Evolutionary conservation across 2,113 vertebrate genomes (phyloP), one percentile per base, ranked within the genome.

Genomic region (Phaethon lepturus): DNA sequence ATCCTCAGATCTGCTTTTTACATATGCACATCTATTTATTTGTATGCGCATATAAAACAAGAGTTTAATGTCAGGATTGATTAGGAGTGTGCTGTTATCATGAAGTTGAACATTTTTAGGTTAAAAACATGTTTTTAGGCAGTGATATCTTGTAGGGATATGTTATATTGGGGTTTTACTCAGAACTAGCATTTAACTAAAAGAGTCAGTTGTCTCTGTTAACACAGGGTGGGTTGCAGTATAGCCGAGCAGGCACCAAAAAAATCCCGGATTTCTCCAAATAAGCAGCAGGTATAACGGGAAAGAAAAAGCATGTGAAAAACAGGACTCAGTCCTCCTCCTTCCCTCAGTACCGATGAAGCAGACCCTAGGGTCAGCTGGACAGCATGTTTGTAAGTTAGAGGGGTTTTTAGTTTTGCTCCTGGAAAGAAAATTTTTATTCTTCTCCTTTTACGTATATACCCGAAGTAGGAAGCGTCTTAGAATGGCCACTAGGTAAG

Each of bases 361-460:
- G 47, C 26, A 33, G n/a, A 31, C 26, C 87, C 8, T 2, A 26
- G 47, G 40, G 5, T 28, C 13, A 35, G 4, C 17, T 77, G 40
- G 10, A 15, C 1, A 0, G 11, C 4, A 5, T 3, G 15, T 55
- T n/a, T 24, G 8, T 28, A 47, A 60, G 1, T 47, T 12, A 26
- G 35, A 49, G 22, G 17, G 4, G 6, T 3, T 29, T 55, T 53
- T 35, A 42, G 20, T 72, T 76, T 80, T 80, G 2, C 9, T 87
- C 14, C 45, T 69, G 63, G 64, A 87, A 90, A 62, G 6, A 26
- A 80, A 15, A 28, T 35, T 29, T 62, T 53, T 3, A 25, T 15
- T 56, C 29, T 53, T 2, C 50, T 66, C 29, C 15, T 59, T 17
- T 59, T 64, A 20, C 0, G 0, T 38, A 7, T 26, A 55, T 47